Percentiles rank a stretch among this genome's conserved stretches.
Evolutionary conservation across 2,113 vertebrate species (phyloP).

Genomic region (Tachysurus vachellii): DNA sequence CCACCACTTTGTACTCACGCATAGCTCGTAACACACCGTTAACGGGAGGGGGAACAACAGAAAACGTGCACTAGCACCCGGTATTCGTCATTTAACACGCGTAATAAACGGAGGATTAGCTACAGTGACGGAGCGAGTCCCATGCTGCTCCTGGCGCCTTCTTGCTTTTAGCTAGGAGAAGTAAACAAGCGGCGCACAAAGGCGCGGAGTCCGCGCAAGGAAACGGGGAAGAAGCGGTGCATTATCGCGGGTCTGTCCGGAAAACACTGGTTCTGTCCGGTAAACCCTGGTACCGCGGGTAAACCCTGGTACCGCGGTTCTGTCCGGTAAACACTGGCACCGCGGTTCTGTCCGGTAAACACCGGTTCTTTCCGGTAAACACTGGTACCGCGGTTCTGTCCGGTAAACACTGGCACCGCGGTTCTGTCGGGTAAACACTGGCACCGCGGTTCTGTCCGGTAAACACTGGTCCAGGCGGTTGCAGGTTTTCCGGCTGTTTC

Average conservation of each 20-base stretch:
- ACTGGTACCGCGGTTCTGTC: too few relatives aligned
- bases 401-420: too few relatives aligned
- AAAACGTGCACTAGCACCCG: slow-evolving; percentile 46
- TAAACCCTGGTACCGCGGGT: too few relatives aligned
- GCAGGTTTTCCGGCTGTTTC: slow-evolving; percentile 57
- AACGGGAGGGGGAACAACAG: slow-evolving; percentile 40
- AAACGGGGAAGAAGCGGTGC: slow-evolving; percentile 59
- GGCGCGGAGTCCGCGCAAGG: slow-evolving; percentile 63
- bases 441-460: slow-evolving; percentile 54
- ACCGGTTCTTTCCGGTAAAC: too few relatives aligned
- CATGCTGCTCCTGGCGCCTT: slow-evolving; percentile 62
- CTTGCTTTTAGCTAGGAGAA: slow-evolving; percentile 58
- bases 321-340: too few relatives aligned
- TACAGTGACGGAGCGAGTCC: slow-evolving; percentile 52
- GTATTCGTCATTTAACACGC: slow-evolving; percentile 62
- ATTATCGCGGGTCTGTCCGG: slow-evolving; percentile 63
- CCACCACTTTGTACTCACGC: slow-evolving; percentile 98
- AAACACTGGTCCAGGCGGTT: slow-evolving; percentile 53
- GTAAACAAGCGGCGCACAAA: slow-evolving; percentile 71
- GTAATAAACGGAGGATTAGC: slow-evolving; percentile 55
- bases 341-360: too few relatives aligned
- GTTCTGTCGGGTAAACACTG: too few relatives aligned
- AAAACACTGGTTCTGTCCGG: too few relatives aligned
- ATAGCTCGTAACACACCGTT: slow-evolving; percentile 71
- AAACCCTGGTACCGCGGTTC: too few relatives aligned